Evolutionary conservation across 2,888 invertebrate species (phyloP), one percentile per base, ranked within the genome.

Genomic region (Agriopis leucophaearia): DNA sequence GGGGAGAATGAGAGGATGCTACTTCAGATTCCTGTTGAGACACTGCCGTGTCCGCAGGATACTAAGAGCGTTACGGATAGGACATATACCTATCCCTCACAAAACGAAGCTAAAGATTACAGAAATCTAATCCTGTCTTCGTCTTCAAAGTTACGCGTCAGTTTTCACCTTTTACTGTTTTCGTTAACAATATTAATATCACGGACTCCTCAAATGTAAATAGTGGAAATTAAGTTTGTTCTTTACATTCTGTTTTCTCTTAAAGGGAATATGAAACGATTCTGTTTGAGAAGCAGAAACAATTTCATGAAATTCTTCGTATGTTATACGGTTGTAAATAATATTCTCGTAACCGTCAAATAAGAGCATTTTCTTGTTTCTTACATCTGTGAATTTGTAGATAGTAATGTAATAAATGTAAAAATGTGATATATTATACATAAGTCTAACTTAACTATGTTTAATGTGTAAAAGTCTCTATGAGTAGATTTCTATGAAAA

Each of bases 61-160:
- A 87, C 94, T n/a, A 95, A 95, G 78, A 95, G 94, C 78, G 95
- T 95, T 55, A 95, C 95, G 18, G 95, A 95, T 73, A 85, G 91
- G 65, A 94, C 93, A 3, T 94, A 93, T 72, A 94, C 93, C 52
- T 89, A 95, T 79, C 95, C 95, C 7, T 91, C 95, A 45, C 95
- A 95, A 74, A 94, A 95, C 65, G 95, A 94, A 78, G 93, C 93
- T 3, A 94, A 93, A 78, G 93, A 94, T 86, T 94, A 92, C 72
- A 89, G 93, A 74, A 94, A 94, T 80, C 83, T 93, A 72, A 90
- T 92, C 72, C 84, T 83, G 64, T 85, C 92, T 61, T 83, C 88
- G 74, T 78, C 83, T 55, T 69, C 76, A 52, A 74, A 74, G 57
- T 72, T 78, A 54, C 68, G 76, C 48, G 70, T 74, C 48, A 79